These are phyloP conservation scores for Machimus atricapillus DNA, from an alignment of 2,888 invertebrate genomes.

Conservation along the genomic window DNA sequence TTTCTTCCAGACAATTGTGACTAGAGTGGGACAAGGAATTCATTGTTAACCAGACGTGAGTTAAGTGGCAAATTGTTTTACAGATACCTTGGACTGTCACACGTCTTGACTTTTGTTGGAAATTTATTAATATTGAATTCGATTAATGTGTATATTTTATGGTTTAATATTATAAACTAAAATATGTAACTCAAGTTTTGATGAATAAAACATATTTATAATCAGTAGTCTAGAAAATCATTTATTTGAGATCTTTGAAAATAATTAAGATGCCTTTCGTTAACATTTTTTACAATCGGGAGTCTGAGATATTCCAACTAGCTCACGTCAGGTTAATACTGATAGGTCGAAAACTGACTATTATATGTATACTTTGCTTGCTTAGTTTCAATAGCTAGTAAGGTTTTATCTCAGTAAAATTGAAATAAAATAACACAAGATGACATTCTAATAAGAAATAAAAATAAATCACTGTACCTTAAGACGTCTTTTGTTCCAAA, in stretches of 20 bases:
- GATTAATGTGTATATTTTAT: not conserved
- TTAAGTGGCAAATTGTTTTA: not conserved
- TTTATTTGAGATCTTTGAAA: not conserved
- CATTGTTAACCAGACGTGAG: not conserved
- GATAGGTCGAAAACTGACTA: not conserved
- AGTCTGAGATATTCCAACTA: not conserved
- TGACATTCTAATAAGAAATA: not conserved
- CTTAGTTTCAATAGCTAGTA: not conserved
- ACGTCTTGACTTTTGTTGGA: not conserved
- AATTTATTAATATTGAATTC: not conserved
- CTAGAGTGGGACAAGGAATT: not conserved
- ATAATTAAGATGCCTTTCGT: too few relatives aligned
- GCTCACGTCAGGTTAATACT: not conserved
- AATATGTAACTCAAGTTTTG: not conserved
- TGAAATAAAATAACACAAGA: not conserved
- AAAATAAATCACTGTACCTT: not conserved
- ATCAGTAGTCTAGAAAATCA: not conserved
- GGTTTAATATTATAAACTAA: not conserved
- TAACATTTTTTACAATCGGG: not conserved
- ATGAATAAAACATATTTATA: not conserved
- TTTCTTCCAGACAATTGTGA: not conserved
- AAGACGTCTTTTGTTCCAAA: not conserved
- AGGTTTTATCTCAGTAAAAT: not conserved
- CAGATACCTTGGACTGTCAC: not conserved
- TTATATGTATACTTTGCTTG: not conserved